phyloP scores from a whole-genome alignment of 2,888 invertebrate species.

The Amiota communis region DNA sequence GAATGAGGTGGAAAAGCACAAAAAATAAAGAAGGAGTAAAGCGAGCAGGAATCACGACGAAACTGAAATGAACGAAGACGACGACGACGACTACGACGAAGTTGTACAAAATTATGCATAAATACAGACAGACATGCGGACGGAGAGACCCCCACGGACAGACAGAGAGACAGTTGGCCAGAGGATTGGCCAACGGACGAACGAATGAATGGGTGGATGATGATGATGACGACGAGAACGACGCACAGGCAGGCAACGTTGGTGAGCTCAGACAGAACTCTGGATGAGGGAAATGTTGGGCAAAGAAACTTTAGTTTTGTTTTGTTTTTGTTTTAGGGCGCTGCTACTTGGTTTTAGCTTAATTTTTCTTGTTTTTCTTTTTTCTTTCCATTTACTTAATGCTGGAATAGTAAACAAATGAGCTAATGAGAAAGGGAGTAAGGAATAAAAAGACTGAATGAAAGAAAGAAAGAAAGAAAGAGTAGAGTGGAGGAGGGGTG shows the following conservation, averaged over 20 bases:
- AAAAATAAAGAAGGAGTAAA: background rate
- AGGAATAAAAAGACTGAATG: slow-evolving; percentile 30
- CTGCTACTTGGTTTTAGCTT: background rate
- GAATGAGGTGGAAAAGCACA: no score
- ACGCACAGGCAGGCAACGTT: background rate
- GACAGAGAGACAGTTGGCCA: no score
- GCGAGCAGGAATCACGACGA: slow-evolving; percentile 2
- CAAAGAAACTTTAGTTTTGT: background rate
- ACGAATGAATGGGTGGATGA: slow-evolving; percentile 13
- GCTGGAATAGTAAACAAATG: background rate
- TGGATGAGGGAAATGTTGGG: background rate
- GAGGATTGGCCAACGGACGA: no score
- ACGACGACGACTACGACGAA: no score
- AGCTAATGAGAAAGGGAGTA: background rate
- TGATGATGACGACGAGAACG: background rate
- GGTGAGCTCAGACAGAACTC: no score
- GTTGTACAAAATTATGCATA: slow-evolving; percentile 16
- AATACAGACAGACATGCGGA: background rate
- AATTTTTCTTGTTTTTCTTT: background rate
- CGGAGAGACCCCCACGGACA: no score
- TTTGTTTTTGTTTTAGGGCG: slow-evolving; percentile 8
- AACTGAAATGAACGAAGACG: no score
- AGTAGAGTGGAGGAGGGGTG: background rate
- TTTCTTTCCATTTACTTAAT: background rate
- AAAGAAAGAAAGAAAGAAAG: background rate